phyloP scores from a whole-genome alignment of 2,888 invertebrate species.

The Polydrusus tereticollis region DNA sequence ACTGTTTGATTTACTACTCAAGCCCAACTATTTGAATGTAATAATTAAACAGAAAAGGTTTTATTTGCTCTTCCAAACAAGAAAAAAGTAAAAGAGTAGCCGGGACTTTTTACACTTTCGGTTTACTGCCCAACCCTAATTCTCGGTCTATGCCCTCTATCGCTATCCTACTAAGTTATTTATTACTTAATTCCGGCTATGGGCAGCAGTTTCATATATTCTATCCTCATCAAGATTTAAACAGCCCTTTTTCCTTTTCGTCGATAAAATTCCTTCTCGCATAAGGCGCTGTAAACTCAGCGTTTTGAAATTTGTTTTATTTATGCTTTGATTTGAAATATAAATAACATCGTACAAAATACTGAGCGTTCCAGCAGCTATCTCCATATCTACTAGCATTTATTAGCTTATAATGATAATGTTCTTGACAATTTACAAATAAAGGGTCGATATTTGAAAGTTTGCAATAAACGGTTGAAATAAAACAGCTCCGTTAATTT shows the following conservation, averaged over 20 bases:
- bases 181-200: constrained; percentile 39
- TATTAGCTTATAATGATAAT: too few species aligned
- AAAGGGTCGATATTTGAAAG: too few species aligned
- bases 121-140: constrained; percentile 25
- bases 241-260: constrained; percentile 5
- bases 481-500: too few species aligned
- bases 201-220: constrained; percentile 32
- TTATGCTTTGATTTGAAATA: neutral
- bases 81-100: neutral
- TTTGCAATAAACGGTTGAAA: too few species aligned
- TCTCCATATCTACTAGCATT: too few species aligned
- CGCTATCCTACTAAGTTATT: constrained; percentile 36
- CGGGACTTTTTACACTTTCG: neutral
- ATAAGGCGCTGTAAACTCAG: neutral
- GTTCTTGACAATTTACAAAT: too few species aligned
- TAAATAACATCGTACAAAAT: too few species aligned
- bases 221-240: constrained; percentile 38
- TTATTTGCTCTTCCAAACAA: neutral
- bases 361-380: too few species aligned
- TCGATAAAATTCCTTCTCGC: neutral
- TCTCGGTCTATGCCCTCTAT: constrained; percentile 14
- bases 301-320: neutral
- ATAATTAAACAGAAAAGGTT: constrained; percentile 1
- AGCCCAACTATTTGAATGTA: neutral
- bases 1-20: too few species aligned